Evolutionary conservation across 1,140 invertebrate species (phyloP), one percentile per base, ranked within the genome.

Genomic region (Panulirus ornatus): DNA sequence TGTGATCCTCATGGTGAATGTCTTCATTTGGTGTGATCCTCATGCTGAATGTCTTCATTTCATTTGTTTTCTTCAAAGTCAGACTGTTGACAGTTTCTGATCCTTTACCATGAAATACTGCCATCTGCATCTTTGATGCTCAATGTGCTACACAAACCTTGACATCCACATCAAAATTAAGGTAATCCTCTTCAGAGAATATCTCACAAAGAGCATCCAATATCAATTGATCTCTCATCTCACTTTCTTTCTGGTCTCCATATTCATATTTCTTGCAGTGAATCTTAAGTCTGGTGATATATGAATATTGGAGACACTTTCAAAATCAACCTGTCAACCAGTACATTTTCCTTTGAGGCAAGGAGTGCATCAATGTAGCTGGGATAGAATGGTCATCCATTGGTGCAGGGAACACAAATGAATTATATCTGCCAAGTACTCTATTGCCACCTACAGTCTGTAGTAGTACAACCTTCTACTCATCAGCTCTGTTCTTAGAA

Each of bases 101-200:
- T 8, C 19, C 63, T 19, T 66, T 30, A 5, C 22, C 63, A 8
- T 19, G 63, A 3, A 66, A 66, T 5, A 22, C 63, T 22, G 5
- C 63, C 63, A 66, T 66, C 30, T 66, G 19, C 63, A 8, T n/a
- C 63, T 30, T 66, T 66, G 63, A 66, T 66, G 63, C 63, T 66
- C 22, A 5, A 66, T 66, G 63, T 5, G 5, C 63, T 22, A 66
- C 63, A 66, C 63, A 66, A 8, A 66, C 22, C 63, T 66, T 66
- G 5, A 66, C 5, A 5, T 5, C 63, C 22, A 19, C 63, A 66
- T 22, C 22, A 66, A 66, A 66, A 66, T 8, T 5, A 22, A 66
- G 63, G 30, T 5, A 66, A 30, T 66, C 63, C 22, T 66, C 30
- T 66, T 66, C n/a, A n/a, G n/a, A n/a, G n/a, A n/a, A n/a, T n/a